Base-by-base conservation (phyloP, 2,113 vertebrate genomes). In the Chloroceryle aenea region DNA sequence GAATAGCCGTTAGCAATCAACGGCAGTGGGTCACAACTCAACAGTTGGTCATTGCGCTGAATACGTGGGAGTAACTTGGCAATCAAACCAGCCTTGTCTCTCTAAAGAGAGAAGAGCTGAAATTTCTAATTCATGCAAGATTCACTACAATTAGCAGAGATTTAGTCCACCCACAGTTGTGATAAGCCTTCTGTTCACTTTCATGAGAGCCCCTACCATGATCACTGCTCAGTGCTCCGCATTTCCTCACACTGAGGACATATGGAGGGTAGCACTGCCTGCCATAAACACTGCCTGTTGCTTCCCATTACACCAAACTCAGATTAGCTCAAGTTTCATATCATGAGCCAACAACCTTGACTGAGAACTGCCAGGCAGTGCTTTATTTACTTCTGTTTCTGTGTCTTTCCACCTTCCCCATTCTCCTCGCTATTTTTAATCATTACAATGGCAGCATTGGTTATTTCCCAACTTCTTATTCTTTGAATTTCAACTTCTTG, bases 131-230 rank as follows among this genome's bases (percentile, higher is more conserved):
- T 90, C 12, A 45, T 92, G 61, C 73, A 89, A 72, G 30, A 92
- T 85, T 87, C 76, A 50, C 34, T 81, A 86, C 68, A 90, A 90
- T 72, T 64, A 95, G 64, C 52, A 78, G 64, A 74, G 79, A 86
- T 62, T 63, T 43, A 84, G 55, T 58, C 68, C 83, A 80, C 79
- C 47, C 79, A 75, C 68, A 36, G 85, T 32, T 88, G 40, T 45
- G 43, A 56, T 48, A 72, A 94, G 58, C 73, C 90, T 90, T 91
- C 78, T 93, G 79, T 72, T 90, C 47, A 23, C 72, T 83, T 83
- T 43, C 69, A 11, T 59, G 20, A 79, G 12, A 87, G 81, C 34
- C 40, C 23, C 74, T 64, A 1, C 38, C 63, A 36, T 6, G 5
- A 59, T 64, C 30, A 10, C 43, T 67, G 47, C 21, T 82, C 1